Conservation (phyloP, 2,888 invertebrate species). For the Mimas tiliae region DNA sequence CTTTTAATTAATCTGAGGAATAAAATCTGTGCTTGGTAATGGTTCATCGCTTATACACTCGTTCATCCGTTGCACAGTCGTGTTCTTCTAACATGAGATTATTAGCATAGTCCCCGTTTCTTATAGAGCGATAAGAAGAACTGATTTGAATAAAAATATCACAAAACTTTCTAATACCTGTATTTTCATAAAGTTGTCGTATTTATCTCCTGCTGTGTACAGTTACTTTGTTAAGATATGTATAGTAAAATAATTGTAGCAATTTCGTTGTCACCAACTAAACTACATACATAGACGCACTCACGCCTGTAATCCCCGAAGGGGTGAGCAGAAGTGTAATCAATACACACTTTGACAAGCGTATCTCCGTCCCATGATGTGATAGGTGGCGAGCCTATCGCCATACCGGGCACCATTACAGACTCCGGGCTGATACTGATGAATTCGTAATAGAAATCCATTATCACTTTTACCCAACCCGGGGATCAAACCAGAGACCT, state of each 20-base stretch:
- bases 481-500: too few relatives aligned
- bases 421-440: too few relatives aligned
- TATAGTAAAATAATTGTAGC: neutral
- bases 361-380: too few relatives aligned
- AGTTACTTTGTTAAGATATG: neutral
- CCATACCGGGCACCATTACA: too few relatives aligned
- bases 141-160: slow-evolving; percentile 19
- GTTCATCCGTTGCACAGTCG: slow-evolving; percentile 56
- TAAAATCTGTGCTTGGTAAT: slow-evolving; percentile 73
- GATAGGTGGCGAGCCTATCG: too few relatives aligned
- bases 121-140: slow-evolving; percentile 15
- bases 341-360: too few relatives aligned
- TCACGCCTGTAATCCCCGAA: too few relatives aligned
- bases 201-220: neutral
- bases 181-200: neutral
- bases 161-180: slow-evolving; percentile 8
- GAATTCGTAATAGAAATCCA: too few relatives aligned
- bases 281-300: too few relatives aligned
- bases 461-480: too few relatives aligned
- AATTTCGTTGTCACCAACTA: neutral
- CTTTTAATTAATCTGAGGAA: slow-evolving; percentile 82
- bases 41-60: slow-evolving; percentile 62
- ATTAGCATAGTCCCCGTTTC: slow-evolving; percentile 11
- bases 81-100: slow-evolving; percentile 26
- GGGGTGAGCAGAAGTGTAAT: too few relatives aligned